These are phyloP conservation scores for Harpalus rufipes DNA, from an alignment of 2,888 invertebrate species.

Conservation along the genomic window DNA sequence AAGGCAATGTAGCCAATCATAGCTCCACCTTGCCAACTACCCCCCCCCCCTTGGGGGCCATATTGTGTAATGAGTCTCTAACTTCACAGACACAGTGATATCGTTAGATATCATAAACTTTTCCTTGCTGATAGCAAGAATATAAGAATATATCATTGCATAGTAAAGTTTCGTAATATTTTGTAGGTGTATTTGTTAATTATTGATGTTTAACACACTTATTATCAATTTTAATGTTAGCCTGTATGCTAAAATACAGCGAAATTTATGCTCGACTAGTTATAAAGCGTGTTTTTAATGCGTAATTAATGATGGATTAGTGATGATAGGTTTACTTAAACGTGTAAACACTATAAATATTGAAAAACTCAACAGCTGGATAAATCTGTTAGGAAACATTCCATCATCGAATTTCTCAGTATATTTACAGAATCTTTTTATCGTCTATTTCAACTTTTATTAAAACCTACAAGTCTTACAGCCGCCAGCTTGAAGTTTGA, in stretches of 20 bases:
- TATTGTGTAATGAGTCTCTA: no score
- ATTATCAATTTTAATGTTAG: not conserved
- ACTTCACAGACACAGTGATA: no score
- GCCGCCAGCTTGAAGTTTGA: conserved; percentile 9
- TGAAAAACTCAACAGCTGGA: conserved; percentile 32
- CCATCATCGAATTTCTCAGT: conserved; percentile 23
- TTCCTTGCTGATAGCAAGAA: no score
- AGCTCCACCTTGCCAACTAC: no score
- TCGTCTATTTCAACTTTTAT: conserved; percentile 38
- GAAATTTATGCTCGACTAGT: conserved; percentile 12
- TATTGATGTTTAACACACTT: not conserved
- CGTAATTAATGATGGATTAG: conserved; percentile 20
- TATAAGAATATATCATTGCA: no score
- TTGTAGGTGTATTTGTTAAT: not conserved
- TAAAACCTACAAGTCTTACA: conserved; percentile 16
- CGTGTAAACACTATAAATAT: conserved; percentile 38
- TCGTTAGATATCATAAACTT: no score
- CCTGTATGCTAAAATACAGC: not conserved
- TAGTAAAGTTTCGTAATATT: no score
- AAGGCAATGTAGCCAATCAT: no score
- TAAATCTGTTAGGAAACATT: conserved; percentile 29
- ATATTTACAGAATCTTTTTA: conserved; percentile 28
- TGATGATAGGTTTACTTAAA: conserved; percentile 22
- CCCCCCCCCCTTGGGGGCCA: no score
- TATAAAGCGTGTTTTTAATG: conserved; percentile 11